These are phyloP conservation scores for Meta bourneti DNA, from an alignment of 2,888 invertebrate species.

Conservation along the genomic window DNA sequence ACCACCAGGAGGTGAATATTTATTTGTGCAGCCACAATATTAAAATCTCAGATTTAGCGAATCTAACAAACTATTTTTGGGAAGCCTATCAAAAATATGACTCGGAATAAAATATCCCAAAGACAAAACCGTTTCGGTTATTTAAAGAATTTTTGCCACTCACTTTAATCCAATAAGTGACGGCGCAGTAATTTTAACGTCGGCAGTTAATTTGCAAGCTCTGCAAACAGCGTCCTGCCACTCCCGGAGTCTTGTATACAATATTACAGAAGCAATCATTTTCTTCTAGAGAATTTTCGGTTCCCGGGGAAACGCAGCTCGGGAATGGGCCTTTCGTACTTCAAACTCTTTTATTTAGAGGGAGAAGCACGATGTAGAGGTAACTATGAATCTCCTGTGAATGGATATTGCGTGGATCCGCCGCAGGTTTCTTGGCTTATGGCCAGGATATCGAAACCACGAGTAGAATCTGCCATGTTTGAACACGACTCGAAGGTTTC, in stretches of 20 bases:
- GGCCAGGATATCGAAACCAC: not conserved
- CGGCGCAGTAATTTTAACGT: not conserved
- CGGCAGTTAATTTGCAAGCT: not conserved
- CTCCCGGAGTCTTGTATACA: not conserved
- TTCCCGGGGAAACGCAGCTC: not conserved
- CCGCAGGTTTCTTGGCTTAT: not conserved
- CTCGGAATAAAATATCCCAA: not conserved
- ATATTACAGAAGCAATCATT: not conserved
- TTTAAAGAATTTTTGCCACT: not conserved
- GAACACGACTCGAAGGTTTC: not conserved
- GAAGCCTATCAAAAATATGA: not conserved
- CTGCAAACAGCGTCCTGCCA: not conserved
- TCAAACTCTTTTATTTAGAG: not conserved
- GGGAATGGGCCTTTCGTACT: not conserved
- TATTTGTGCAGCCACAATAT: too few relatives aligned
- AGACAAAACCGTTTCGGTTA: not conserved
- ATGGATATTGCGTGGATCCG: not conserved
- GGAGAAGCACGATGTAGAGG: not conserved
- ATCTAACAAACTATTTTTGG: too few relatives aligned
- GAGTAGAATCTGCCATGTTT: not conserved
- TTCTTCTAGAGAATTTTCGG: not conserved
- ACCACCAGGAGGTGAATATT: too few relatives aligned
- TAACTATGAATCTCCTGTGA: not conserved
- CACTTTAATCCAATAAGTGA: not conserved
- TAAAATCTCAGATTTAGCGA: too few relatives aligned